Base-by-base conservation (phyloP, 1,140 invertebrate species). In the Nilaparvata lugens region DNA sequence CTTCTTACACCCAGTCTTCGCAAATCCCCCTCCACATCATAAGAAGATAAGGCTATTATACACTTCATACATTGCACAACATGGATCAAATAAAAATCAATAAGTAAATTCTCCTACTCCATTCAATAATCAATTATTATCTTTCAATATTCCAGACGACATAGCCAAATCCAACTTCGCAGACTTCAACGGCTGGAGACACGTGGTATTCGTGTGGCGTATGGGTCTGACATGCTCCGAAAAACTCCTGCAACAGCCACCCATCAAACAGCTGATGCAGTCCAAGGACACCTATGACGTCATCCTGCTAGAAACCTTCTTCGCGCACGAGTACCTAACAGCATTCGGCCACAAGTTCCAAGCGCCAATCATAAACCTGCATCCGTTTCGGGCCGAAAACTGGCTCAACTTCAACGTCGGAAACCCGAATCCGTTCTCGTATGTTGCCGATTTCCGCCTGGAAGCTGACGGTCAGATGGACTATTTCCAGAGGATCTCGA, bases 221-320 rank as follows among this genome's bases (percentile, higher is more conserved):
- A 48, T 48, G 45, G 45, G 45, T 9, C 16, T 48, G 7, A 19
- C 21, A 7, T 48, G 16, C 21, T 19, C 16, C 21, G 45, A 48
- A 48, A 18, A 23, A 48, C 21, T 48, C 1, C 21, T 48, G 7
- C 16, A 48, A 16, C 16, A 48, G 21, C 45, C 45, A 2, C 16
- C 16, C 16, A 48, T 58, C 16, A 14, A 43, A 24, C 11, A 58
- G n/a, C 56, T 58, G 16, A 18, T 58, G 2, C 38, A 58, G 5
- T 58, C 56, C 11, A 35, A 40, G 9, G 40, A 58, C 16, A 19
- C 6, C 11, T 58, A 42, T 45, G 56, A 58, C 45, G 16, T 58
- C 23, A 24, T 60, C 4, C 16, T 52, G 14, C 11, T 54, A 2
- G 45, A 54, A 52, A 24, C 51, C 2, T 53, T 54, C 13, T 42